A percentile compares a stretch with the other conserved stretches of the same genome.
Evolutionary conservation across 35 echinoderm and acorn worm genomes (phyloP).

Genomic region (Apostichopus parvimensis): DNA sequence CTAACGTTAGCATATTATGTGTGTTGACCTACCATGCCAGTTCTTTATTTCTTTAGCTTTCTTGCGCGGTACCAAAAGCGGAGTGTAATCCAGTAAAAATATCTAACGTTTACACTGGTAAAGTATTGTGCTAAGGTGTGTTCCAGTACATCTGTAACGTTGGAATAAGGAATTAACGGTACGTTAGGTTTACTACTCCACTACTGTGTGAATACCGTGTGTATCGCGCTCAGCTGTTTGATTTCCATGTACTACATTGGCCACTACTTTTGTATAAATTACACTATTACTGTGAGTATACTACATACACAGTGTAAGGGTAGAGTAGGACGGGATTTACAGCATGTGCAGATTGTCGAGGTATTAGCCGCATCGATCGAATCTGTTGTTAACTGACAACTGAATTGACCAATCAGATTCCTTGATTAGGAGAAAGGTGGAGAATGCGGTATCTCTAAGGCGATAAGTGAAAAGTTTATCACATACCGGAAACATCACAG

Average conservation of each 20-base stretch:
- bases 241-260: background rate
- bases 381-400: constrained; percentile 21
- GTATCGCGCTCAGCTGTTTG: constrained; percentile 16
- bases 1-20: too few species aligned
- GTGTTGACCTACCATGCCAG: too few species aligned
- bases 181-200: too few species aligned
- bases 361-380: constrained; percentile 3
- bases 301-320: background rate
- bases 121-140: too few species aligned
- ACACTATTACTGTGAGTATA: background rate
- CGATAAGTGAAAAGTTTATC: constrained; percentile 22
- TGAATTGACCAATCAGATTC: constrained; percentile 19
- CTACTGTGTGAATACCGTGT: background rate
- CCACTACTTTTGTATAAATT: background rate
- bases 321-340: too few species aligned
- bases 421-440: constrained; percentile 12
- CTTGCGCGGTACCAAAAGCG: too few species aligned
- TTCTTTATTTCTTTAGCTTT: too few species aligned
- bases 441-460: constrained; percentile 43
- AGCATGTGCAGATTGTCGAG: too few species aligned
- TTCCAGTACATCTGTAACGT: too few species aligned
- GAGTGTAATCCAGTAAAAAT: too few species aligned
- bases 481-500: constrained; percentile 27
- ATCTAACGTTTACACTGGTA: too few species aligned
- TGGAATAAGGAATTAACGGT: too few species aligned